Conservation (phyloP, 2,888 invertebrate species). For the Linnaemya vulpina region DNA sequence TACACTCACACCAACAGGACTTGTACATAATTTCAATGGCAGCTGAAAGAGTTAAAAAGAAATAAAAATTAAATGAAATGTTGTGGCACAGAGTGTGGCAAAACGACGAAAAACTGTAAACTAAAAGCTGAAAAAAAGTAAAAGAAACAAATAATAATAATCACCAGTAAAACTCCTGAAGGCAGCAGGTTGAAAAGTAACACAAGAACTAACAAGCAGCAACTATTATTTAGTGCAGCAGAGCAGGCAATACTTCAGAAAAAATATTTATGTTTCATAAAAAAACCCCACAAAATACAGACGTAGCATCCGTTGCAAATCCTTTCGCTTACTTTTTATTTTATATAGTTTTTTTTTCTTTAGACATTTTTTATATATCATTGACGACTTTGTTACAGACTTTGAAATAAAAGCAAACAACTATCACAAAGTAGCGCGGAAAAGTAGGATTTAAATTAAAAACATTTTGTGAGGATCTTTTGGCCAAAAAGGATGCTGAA, state of each 20-base stretch:
- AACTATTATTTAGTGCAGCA: not conserved
- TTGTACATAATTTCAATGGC: constrained; percentile 6
- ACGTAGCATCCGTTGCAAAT: constrained; percentile 27
- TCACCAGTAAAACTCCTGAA: constrained; percentile 34
- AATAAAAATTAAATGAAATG: constrained; percentile 18
- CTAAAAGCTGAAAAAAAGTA: not conserved
- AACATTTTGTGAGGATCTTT: constrained; percentile 11
- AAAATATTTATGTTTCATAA: constrained; percentile 35
- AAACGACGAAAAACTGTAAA: not conserved
- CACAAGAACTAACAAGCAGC: not conserved
- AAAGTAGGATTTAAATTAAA: constrained; percentile 47
- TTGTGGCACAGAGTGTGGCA: constrained; percentile 14
- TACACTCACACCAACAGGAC: not conserved
- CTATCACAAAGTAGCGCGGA: constrained; percentile 18
- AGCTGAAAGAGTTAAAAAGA: not conserved
- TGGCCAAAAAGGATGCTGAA: not conserved
- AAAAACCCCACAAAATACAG: constrained; percentile 12
- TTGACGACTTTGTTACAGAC: constrained; percentile 7
- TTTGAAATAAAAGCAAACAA: constrained; percentile 16
- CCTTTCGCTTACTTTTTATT: constrained; percentile 18
- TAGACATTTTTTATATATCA: constrained; percentile 21
- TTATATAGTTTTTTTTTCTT: not conserved
- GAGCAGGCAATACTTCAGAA: constrained; percentile 8
- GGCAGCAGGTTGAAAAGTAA: not conserved
- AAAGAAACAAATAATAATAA: constrained; percentile 19